Percentiles rank a stretch among this genome's conserved stretches.
Evolutionary conservation across 2,113 vertebrate species (phyloP).

Genomic region (Cavia porcellus): DNA sequence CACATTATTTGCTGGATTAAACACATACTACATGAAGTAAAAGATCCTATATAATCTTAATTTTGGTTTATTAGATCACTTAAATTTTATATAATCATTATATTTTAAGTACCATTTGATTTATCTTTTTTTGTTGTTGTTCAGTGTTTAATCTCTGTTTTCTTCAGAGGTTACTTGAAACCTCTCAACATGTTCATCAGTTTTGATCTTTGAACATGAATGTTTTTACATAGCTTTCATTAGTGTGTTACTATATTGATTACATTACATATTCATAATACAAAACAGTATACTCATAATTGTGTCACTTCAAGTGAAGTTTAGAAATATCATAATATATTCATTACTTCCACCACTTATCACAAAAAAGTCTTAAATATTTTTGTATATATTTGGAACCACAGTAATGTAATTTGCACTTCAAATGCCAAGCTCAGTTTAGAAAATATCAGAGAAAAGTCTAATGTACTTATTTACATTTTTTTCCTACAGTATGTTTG

Average conservation of each 20-base stretch:
- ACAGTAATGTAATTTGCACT: not conserved
- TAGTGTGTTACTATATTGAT: not conserved
- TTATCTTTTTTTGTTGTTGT: not conserved
- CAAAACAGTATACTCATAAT: not conserved
- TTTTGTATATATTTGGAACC: not conserved
- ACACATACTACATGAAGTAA: not conserved
- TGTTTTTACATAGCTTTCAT: not conserved
- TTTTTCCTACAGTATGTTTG: not conserved
- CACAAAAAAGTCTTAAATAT: not conserved
- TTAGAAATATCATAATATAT: not conserved
- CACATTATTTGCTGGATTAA: not conserved
- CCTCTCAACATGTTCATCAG: not conserved
- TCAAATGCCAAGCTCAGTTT: not conserved
- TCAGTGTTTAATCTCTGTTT: not conserved
- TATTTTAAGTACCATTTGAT: not conserved
- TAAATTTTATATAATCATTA: not conserved
- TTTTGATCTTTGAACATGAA: not conserved
- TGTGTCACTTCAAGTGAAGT: not conserved
- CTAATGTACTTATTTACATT: not conserved
- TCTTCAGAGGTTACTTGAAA: not conserved
- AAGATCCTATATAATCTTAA: not conserved
- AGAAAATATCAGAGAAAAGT: not conserved
- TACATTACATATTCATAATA: not conserved
- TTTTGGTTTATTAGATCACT: not conserved
- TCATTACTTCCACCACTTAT: not conserved